A percentile compares a stretch with the other conserved stretches of the same genome.
Evolutionary conservation across 2,888 invertebrate species (phyloP).

Genomic region (Noctua fimbriata): DNA sequence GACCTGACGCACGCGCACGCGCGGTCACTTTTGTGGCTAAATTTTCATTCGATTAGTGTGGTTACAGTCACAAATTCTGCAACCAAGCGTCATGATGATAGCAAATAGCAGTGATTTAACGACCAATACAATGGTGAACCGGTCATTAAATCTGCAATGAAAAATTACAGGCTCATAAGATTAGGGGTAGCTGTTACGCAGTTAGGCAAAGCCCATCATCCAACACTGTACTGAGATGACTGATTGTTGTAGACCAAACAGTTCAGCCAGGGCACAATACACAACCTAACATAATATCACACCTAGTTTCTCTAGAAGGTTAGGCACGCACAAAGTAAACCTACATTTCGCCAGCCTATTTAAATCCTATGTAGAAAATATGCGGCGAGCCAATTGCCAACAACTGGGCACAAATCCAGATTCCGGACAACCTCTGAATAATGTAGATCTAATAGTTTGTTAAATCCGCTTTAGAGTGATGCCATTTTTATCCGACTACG

Average conservation of each 20-base stretch:
- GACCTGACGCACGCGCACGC: too few relatives aligned
- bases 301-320: neutral
- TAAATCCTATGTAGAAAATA: neutral
- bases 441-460: too few relatives aligned
- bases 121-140: neutral
- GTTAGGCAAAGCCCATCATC: conserved; percentile 23
- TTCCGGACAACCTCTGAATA: too few relatives aligned
- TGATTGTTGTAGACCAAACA: conserved; percentile 11
- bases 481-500: too few relatives aligned
- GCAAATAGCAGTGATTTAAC: neutral
- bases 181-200: neutral
- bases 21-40: too few relatives aligned
- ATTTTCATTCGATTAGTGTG: too few relatives aligned
- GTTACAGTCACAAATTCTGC: neutral
- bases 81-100: neutral
- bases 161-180: conserved; percentile 28
- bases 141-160: conserved; percentile 13
- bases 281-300: too few relatives aligned
- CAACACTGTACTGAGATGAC: conserved; percentile 15
- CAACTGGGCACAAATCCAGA: neutral
- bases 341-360: neutral
- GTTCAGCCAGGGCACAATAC: conserved; percentile 11
- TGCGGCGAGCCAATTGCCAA: neutral
- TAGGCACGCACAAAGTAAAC: neutral
- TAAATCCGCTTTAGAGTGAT: too few relatives aligned